A percentile compares a stretch with the other conserved stretches of the same genome.
phyloP scores from a whole-genome alignment of 2,113 vertebrate species.

The Caloenas nicobarica region DNA sequence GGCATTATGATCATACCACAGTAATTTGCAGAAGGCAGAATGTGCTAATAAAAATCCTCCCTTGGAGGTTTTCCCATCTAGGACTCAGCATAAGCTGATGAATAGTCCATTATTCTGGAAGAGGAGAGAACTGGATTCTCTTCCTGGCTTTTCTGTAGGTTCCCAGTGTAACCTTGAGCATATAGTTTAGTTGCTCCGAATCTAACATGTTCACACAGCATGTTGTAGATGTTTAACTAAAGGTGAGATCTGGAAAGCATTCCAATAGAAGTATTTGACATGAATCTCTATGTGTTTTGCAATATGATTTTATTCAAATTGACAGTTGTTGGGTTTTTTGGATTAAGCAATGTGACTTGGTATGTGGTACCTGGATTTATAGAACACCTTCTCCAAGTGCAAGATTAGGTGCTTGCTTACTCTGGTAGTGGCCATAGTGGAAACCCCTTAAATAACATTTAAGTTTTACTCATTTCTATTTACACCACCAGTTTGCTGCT shows the following conservation, averaged over 20 bases:
- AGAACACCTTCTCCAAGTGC: background rate
- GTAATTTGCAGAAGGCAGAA: conserved; percentile 47
- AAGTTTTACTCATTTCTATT: background rate
- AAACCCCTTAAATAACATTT: background rate
- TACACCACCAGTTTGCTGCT: background rate
- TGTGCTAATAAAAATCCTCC: conserved; percentile 19
- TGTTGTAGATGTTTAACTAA: background rate
- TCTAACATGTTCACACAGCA: background rate
- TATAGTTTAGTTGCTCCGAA: background rate
- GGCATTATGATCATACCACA: background rate
- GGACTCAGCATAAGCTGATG: background rate
- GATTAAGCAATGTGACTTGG: background rate
- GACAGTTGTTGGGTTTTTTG: background rate
- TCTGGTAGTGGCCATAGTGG: background rate
- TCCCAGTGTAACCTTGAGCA: background rate
- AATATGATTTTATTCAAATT: background rate
- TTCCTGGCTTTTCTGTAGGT: background rate
- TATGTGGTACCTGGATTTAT: background rate
- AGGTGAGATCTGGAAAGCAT: background rate
- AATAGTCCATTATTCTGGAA: background rate
- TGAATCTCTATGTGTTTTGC: background rate
- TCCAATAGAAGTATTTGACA: background rate
- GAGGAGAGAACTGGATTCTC: background rate
- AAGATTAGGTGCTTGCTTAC: background rate
- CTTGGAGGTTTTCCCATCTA: background rate